Evolutionary conservation across 1,140 invertebrate species (phyloP), one percentile per base, ranked within the genome.

Genomic region (Zaprionus kolodkinae): DNA sequence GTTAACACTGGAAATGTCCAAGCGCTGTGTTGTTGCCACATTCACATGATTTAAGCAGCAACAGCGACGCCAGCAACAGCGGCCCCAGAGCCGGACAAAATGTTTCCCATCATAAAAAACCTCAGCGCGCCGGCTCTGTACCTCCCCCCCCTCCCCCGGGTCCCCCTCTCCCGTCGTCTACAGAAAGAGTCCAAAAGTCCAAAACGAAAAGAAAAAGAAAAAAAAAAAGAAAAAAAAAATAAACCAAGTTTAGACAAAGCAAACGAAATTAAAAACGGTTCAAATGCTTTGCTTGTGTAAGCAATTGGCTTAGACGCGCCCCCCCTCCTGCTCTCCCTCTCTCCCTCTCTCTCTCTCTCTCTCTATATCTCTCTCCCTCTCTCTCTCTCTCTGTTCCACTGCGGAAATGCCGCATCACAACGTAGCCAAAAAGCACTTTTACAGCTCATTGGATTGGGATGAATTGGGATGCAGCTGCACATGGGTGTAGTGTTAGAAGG

Each of bases 181-280:
- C 59, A 76, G 56, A 74, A 68, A 65, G 61, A 69, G 81, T 80
- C 77, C 68, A 72, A 85, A 78, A 75, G 64, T 55, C 76, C 63
- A 65, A 60, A 54, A 55, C 62, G 66, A 67, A 78, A 56, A 73
- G 76, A 78, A 36, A 72, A 72, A 21, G 21, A 79, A 62, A 67
- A 78, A 55, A 55, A 73, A 67, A 78, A 56, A 73, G 76, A 78
- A 36, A 72, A 72, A 21, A n/a, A n/a, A n/a, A 79, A 78, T 43
- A 72, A 76, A 79, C 57, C 73, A 64, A 74, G 70, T 77, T 79
- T 72, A 69, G 64, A 72, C 73, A 73, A 88, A 87, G 79, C 76
- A 87, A 87, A 87, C 84, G 83, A 87, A 87, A 87, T 87, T 83
- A 87, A 83, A 87, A 87, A 87, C 83, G 84, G 72, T 83, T 82